phyloP scores from a whole-genome alignment of 2,888 invertebrate genomes.

The Dynastes hyllus region DNA sequence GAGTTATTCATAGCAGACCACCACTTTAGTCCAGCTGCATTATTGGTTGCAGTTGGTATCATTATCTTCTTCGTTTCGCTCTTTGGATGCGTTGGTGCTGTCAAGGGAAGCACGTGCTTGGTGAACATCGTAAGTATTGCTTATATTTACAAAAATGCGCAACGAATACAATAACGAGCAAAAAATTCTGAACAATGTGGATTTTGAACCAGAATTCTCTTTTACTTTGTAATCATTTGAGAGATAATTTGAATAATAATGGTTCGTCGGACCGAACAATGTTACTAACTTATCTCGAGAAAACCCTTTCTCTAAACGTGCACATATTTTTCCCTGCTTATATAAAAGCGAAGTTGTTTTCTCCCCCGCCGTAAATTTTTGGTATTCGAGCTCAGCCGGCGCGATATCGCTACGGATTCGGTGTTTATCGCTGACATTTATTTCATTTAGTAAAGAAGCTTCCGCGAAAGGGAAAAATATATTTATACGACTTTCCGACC shows the following conservation, averaged over 20 bases:
- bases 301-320: neutral
- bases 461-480: conserved; percentile 30
- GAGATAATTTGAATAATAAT: too few relatives aligned
- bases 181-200: too few relatives aligned
- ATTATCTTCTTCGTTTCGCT: conserved; percentile 84
- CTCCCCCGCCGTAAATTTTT: conserved; percentile 22
- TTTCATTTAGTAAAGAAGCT: conserved; percentile 38
- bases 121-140: conserved; percentile 74
- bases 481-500: conserved; percentile 40
- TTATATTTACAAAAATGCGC: neutral
- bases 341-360: neutral
- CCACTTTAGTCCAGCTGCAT: conserved; percentile 83
- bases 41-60: conserved; percentile 84
- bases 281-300: too few relatives aligned
- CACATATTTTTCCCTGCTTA: neutral
- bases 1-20: conserved; percentile 75
- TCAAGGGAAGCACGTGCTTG: conserved; percentile 84
- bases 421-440: conserved; percentile 44
- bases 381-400: conserved; percentile 21
- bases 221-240: too few relatives aligned
- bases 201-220: too few relatives aligned
- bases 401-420: conserved; percentile 19
- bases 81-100: conserved; percentile 89
- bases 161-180: too few relatives aligned
- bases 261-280: too few relatives aligned